Base-by-base conservation (phyloP, 2,888 invertebrate genomes). In the Hesperia comma region DNA sequence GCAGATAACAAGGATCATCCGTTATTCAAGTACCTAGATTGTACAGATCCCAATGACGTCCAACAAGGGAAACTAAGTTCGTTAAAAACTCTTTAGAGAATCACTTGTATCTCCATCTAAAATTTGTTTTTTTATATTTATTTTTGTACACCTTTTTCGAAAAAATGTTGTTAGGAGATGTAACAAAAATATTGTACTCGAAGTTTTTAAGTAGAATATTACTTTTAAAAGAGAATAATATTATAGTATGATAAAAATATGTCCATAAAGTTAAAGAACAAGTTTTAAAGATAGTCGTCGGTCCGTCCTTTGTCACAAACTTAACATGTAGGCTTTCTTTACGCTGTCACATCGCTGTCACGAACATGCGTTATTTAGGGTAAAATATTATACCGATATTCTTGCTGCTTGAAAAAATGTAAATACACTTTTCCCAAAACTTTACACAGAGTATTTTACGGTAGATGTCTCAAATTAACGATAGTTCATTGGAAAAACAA, bases 291-390 rank as follows among this genome's bases (percentile, higher is more conserved):
- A 66, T 66, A 32, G 53, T 58, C 32, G 33, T 32, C n/a, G n/a
- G 57, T 51, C 49, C 57, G 26, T 64, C 51, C 57, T 32, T 15
- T 66, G 58, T 66, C 64, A 66, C 53, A 17, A 54, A 57, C 49
- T 49, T 60, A 66, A 43, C 53, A 33, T 54, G 53, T 32, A 60
- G 33, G 33, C 32, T 58, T 64, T 37, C 41, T 19, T 43, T 40
- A 40, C 41, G 53, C 43, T 21, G 51, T 51, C 26, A n/a, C 12
- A 19, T 41, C 43, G 26, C 43, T 41, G 63, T 57, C 63, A 58
- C 37, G 57, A 53, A 51, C 57, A 54, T 53, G 37, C 64, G 53
- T 33, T 41, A 51, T 53, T 58, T 54, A 64, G 53, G 32, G 33
- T 41, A 63, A 57, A 63, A 57, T 57, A 63, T 57, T 17, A 21